Evolutionary conservation across 2,888 invertebrate species (phyloP), one percentile per base, ranked within the genome.

Genomic region (Zeuzera pyrina): DNA sequence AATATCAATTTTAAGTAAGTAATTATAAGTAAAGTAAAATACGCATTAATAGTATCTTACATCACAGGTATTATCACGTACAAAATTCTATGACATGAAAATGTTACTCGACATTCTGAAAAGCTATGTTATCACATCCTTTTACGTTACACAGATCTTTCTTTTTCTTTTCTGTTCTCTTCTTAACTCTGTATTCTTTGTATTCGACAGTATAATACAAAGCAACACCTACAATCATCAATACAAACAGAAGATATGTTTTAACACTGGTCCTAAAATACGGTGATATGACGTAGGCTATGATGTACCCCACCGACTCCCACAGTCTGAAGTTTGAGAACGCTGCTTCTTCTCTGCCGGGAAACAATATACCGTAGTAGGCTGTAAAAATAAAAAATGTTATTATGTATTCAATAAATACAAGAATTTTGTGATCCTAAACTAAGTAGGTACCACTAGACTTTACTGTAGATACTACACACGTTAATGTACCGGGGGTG

Each of bases 301-400:
- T 72, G 39, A 89, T 87, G 60, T 87, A 88, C 2, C 90, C 90
- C 0, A 87, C 60, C 0, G 88, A 87, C 54, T 89, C 89, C 89
- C 89, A 90, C 2, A 91, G 77, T 0, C 89, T 71, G 71, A 89
- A 90, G 71, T 89, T 90, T 23, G 89, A 86, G 69, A 88, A 91
- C 0, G 89, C 89, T 0, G 89, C 88, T 49, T 90, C 90, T 49
- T 89, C 85, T 42, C 85, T 66, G 1, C 83, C 77, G 0, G 85
- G 85, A 54, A 89, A 89, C n/a, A 90, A 66, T 13, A 86, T 79
- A 1, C 89, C 89, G 68, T 88, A 89, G 52, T 88, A 85, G 1
- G 86, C 86, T 85, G 64, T 3, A 62, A 65, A 15, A 19, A 39
- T n/a, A 12, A 34, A 29, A 16, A 15, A 10, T 22, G 14, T 34